Base-by-base conservation (phyloP, 1,140 invertebrate genomes). In the Drosophila carrolli region DNA sequence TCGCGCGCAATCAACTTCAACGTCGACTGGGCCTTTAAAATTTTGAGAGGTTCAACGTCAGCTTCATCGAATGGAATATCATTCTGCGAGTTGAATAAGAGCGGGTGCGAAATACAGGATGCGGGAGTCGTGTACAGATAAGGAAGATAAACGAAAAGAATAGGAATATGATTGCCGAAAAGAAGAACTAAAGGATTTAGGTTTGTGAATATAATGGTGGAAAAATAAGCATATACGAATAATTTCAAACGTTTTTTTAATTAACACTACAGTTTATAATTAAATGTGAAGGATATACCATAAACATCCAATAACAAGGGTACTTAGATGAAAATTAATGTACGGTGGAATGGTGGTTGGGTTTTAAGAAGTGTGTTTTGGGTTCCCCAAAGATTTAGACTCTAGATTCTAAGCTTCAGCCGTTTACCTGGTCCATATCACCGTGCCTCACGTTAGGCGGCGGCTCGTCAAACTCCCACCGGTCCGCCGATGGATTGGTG, bases 1-100 rank as follows among this genome's bases (percentile, higher is more conserved):
- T 99, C 99, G 23, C 99, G 93, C 5, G 98, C 97, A 89, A 99
- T 95, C 91, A 99, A 98, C 92, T 99, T 99, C 65, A 99, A 93
- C 5, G 98, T 97, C 29, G 97, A 96, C 91, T 98, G 96, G 4
- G 99, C 97, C 93, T 98, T 92, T 91, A 92, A 92, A 91, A 91
- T 91, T 91, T 92, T 89, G 16, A 92, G 88, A 90, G 83, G 90
- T 82, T 83, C 91, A 90, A 93, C 59, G 71, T 72, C 83, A 75
- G 48, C 72, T 73, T 80, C 84, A 73, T 83, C 84, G 70, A 80
- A 53, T 60, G 58, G 81, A 79, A 84, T 70, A 70, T 65, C 67
- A 77, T 67, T 66, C 56, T 72, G 59, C 66, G 56, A 53, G 51
- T 44, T 56, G 56, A 56, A 59, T 60, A 54, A 43, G 40, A 53